Evolutionary conservation across 2,888 invertebrate genomes (phyloP).

Genomic region (Polyommatus iphigenia): DNA sequence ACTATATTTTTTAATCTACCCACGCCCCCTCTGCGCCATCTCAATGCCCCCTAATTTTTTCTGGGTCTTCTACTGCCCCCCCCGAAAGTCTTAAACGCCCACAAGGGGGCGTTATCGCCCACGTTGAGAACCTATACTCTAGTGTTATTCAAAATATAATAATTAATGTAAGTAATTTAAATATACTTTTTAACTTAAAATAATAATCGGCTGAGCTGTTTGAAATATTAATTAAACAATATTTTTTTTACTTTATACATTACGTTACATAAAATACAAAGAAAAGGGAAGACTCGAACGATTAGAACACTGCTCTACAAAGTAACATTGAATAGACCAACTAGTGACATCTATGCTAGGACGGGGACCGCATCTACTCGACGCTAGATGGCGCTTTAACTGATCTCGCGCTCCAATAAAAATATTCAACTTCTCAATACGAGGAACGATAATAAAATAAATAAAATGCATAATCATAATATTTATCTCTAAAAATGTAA

Average conservation of each 20-base stretch:
- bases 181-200: neutral
- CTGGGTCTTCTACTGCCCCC: too few relatives aligned
- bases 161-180: neutral
- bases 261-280: neutral
- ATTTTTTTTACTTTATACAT: too few relatives aligned
- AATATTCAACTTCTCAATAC: neutral
- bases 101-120: too few relatives aligned
- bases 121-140: too few relatives aligned
- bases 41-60: too few relatives aligned
- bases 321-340: neutral
- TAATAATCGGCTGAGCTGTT: neutral
- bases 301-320: neutral
- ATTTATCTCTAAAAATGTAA: neutral
- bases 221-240: neutral
- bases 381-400: constrained; percentile 66
- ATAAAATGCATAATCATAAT: neutral
- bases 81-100: too few relatives aligned
- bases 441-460: neutral
- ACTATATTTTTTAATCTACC: too few relatives aligned
- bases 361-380: constrained; percentile 56
- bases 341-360: constrained; percentile 42
- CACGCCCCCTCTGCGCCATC: too few relatives aligned
- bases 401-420: neutral
- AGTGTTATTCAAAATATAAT: neutral
- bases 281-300: neutral